Conservation (phyloP, 2,797 vertebrate species). For the Taenioides sp. region DNA sequence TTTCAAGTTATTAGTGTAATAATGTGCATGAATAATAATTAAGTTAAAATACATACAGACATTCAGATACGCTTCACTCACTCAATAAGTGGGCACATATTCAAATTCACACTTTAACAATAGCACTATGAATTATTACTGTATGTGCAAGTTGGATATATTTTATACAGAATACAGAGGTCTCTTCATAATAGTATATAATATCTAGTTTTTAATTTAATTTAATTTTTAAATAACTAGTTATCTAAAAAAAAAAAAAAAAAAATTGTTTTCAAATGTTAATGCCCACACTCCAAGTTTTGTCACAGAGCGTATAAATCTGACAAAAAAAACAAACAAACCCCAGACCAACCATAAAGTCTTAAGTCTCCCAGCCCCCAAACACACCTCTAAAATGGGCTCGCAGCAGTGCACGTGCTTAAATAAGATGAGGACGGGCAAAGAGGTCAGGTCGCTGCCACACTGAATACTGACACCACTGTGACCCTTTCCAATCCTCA, state of each 20-base stretch:
- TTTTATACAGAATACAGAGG: background rate
- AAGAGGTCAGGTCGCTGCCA: constrained; percentile 66
- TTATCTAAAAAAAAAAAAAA: background rate
- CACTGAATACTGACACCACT: constrained; percentile 48
- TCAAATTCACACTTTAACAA: background rate
- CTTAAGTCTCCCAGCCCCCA: constrained; percentile 44
- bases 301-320: background rate
- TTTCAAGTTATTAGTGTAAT: constrained; percentile 44
- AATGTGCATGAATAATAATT: constrained; percentile 30
- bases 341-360: constrained; percentile 33
- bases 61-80: background rate
- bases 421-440: constrained; percentile 54
- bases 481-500: constrained; percentile 61
- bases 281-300: constrained; percentile 20
- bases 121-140: background rate
- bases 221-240: too few relatives aligned
- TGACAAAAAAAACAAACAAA: constrained; percentile 35
- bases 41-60: background rate
- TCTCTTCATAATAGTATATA: background rate
- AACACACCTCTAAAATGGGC: constrained; percentile 41
- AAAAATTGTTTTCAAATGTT: background rate
- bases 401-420: constrained; percentile 47
- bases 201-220: too few relatives aligned
- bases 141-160: background rate
- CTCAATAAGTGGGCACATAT: background rate